A percentile compares a stretch with the other conserved stretches of the same genome.
Conservation (phyloP, 2,888 invertebrate species). For the Drosophila falleni region DNA sequence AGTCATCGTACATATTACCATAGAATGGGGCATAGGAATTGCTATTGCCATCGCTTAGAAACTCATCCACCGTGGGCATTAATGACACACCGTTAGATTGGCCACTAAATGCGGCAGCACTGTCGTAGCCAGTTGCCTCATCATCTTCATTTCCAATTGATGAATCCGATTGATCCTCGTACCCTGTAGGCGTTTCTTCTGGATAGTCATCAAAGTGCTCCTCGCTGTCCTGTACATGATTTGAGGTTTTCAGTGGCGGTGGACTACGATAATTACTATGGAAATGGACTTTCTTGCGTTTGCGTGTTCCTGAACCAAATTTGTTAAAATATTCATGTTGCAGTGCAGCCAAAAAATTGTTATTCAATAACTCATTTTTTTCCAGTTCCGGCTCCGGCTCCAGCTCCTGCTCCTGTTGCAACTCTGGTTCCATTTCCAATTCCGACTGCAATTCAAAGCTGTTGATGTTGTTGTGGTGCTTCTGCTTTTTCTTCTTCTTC, state of each 20-base stretch:
- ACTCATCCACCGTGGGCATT: slow-evolving; percentile 61
- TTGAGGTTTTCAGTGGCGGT: slow-evolving; percentile 8
- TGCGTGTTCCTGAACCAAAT: slow-evolving; percentile 55
- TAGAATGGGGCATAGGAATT: slow-evolving; percentile 32
- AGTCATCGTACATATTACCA: slow-evolving; percentile 54
- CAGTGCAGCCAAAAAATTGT: slow-evolving; percentile 77
- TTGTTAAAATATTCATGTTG: slow-evolving; percentile 71
- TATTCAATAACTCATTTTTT: slow-evolving; percentile 68
- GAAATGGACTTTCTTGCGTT: slow-evolving; percentile 52
- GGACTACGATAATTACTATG: slow-evolving; percentile 15
- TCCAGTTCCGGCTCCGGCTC: slow-evolving; percentile 47
- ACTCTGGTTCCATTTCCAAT: slow-evolving; percentile 30
- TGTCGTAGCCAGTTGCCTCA: slow-evolving; percentile 49
- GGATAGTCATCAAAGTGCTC: slow-evolving; percentile 58
- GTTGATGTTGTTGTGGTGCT: neutral
- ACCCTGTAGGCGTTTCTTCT: slow-evolving; percentile 32
- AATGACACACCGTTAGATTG: slow-evolving; percentile 61
- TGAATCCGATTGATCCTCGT: slow-evolving; percentile 20
- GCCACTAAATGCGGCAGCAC: slow-evolving; percentile 58
- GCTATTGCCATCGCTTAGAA: slow-evolving; percentile 38
- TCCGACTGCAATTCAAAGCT: slow-evolving; percentile 17
- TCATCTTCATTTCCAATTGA: slow-evolving; percentile 30
- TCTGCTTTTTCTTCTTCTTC: slow-evolving; percentile 23
- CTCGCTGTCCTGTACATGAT: slow-evolving; percentile 41
- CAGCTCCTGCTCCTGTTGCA: slow-evolving; percentile 36